Percentiles rank a stretch among this genome's conserved stretches.
phyloP scores from a whole-genome alignment of 2,797 vertebrate genomes.

The Pantherophis alleghaniensis region DNA sequence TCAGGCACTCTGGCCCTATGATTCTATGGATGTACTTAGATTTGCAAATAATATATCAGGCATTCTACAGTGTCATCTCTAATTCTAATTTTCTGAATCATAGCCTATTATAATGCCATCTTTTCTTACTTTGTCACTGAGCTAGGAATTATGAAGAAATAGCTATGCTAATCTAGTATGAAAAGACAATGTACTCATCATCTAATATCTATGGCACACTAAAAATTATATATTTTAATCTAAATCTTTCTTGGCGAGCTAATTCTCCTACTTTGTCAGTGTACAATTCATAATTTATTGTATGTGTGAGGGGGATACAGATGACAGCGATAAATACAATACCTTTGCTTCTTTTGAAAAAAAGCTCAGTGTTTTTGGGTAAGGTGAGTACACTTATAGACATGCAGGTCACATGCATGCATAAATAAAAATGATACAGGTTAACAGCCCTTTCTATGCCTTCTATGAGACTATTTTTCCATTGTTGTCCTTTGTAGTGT shows the following conservation, averaged over 20 bases:
- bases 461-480: not conserved
- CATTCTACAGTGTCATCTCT: not conserved
- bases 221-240: not conserved
- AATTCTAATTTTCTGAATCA: not conserved
- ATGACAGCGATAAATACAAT: not conserved
- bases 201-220: not conserved
- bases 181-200: not conserved
- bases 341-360: not conserved
- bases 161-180: not conserved
- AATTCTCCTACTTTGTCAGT: not conserved
- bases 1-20: no score
- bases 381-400: not conserved
- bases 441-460: not conserved
- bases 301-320: not conserved
- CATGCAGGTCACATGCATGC: not conserved
- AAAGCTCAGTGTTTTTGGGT: not conserved
- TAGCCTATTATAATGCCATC: no score
- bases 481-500: slow-evolving; percentile 26
- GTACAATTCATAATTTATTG: not conserved
- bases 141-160: not conserved
- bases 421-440: not conserved
- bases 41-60: not conserved
- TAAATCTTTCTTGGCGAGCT: not conserved
- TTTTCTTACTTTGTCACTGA: not conserved
- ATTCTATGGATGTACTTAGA: no score